Evolutionary conservation across 2,888 invertebrate genomes (phyloP), one percentile per base, ranked within the genome.

Genomic region (Bembecia ichneumoniformis): DNA sequence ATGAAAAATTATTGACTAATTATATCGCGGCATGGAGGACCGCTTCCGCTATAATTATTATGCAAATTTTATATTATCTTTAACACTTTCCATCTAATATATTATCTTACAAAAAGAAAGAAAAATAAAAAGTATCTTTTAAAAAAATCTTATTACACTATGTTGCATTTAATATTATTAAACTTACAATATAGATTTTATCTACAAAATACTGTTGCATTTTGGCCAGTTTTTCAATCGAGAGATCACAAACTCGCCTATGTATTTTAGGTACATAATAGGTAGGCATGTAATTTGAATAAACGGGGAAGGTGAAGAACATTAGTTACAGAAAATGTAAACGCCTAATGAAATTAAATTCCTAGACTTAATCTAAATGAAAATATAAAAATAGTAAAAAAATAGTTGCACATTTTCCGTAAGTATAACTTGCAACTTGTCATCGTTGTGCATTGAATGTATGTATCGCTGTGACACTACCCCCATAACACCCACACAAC

Each of bases 1-100:
- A 92, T 92, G 92, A 92, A 92, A 93, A 92, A 92, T 92, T 93
- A 82, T 92, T 92, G 90, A 91, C 91, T 92, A 92, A 86, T 92
- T 88, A 86, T 89, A 89, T 88, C 78, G 90, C 90, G 90, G 87
- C 89, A 89, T 89, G 90, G 90, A 90, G 89, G 84, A 88, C 90
- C 90, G 89, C 89, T 89, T 88, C 90, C 88, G 88, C 90, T 90
- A 90, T 89, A 43, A 52, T 51, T 48, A 86, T 82, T 88, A 87
- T 86, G 88, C 88, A 88, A 88, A 90, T 90, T 88, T 89, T 89
- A 89, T 89, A 88, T 88, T 89, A 89, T 88, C 87, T 89, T 87
- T 84, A 84, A 86, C 84, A 84, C 82, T 84, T 40, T 86, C 81
- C 84, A 79, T 87, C 87, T 82, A 87, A 84, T 87, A 86, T 86